Conservation (phyloP, 2,888 invertebrate species). For the Acleris laterana region DNA sequence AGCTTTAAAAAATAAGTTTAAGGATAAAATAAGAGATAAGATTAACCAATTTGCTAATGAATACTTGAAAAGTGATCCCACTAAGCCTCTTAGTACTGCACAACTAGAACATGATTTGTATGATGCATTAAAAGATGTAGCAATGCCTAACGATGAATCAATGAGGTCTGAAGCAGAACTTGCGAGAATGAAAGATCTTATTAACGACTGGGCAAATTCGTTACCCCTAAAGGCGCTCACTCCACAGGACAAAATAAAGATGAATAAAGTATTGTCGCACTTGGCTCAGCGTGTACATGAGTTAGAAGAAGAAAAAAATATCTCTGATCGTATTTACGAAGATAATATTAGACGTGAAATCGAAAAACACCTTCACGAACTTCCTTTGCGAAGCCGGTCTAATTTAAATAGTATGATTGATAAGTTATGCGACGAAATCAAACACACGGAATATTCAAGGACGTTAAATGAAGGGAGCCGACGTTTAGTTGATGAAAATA, state of each 20-base stretch:
- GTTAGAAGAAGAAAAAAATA: conserved; percentile 51
- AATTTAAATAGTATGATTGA: conserved; percentile 41
- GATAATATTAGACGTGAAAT: conserved; percentile 51
- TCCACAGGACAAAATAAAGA: conserved; percentile 43
- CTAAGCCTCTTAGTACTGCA: conserved; percentile 45
- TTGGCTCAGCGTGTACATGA: conserved; percentile 56
- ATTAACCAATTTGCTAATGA: conserved; percentile 57
- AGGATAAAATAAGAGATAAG: conserved; percentile 52
- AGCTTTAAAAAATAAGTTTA: conserved; percentile 48
- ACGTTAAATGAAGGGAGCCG: conserved; percentile 37
- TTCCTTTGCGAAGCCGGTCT: conserved; percentile 46
- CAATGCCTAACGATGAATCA: conserved; percentile 53
- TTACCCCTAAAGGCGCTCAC: conserved; percentile 49
- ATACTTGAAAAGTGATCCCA: conserved; percentile 53
- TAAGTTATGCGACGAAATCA: conserved; percentile 48
- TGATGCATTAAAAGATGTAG: conserved; percentile 52
- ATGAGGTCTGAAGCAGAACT: conserved; percentile 55
- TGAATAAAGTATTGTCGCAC: conserved; percentile 51
- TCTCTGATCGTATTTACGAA: conserved; percentile 38
- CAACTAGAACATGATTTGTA: conserved; percentile 55
- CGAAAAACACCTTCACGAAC: conserved; percentile 51
- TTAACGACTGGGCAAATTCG: conserved; percentile 54
- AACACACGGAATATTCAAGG: conserved; percentile 47
- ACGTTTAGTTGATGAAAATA: too few relatives aligned
- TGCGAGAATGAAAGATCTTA: conserved; percentile 54